Evolutionary conservation across 2,113 vertebrate genomes (phyloP), one percentile per base, ranked within the genome.

Genomic region (Hiodon tergisus): DNA sequence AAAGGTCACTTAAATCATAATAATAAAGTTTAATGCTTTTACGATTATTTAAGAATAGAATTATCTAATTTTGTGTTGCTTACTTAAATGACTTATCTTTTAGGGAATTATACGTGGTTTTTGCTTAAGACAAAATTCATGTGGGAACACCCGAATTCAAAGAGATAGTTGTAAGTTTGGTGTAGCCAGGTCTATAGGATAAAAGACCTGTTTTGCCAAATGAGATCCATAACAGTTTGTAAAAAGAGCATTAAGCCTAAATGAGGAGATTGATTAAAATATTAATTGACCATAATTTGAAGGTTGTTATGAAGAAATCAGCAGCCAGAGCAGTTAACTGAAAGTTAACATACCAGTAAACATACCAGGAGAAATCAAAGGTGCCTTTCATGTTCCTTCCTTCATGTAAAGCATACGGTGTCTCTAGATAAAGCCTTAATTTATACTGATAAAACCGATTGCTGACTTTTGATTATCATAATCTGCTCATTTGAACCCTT

Each of bases 1-100:
- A 89, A 89, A 90, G 90, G 87, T 88, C 89, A 91, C 81, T 89
- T 88, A 84, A 87, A 86, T 83, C 86, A 81, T 48, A 67, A 71
- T 69, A 72, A 81, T 83, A 78, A 72, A 82, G 86, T 78, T 76
- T 73, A 76, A 83, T 81, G 8, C 63, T 66, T 9, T 66, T 10
- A 47, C 46, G 48, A 66, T 66, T 47, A 47, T 13, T 8, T 66
- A 66, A 73, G 70, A 71, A 74, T 11, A 78, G 17, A 50, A 74
- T 78, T 82, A 61, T 77, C 78, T 74, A 8, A 16, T 84, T 73
- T 81, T 16, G 60, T 79, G 63, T 66, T 48, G 46, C 63, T 8
- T 7, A 66, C 63, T 48, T 8, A 47, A 17, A 65, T 14, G 47
- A 17, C 31, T 46, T 14, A 3, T 5, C 54, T 57, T 57, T 57